Evolutionary conservation across 2,113 vertebrate genomes (phyloP).

Genomic region (Tautogolabrus adspersus): DNA sequence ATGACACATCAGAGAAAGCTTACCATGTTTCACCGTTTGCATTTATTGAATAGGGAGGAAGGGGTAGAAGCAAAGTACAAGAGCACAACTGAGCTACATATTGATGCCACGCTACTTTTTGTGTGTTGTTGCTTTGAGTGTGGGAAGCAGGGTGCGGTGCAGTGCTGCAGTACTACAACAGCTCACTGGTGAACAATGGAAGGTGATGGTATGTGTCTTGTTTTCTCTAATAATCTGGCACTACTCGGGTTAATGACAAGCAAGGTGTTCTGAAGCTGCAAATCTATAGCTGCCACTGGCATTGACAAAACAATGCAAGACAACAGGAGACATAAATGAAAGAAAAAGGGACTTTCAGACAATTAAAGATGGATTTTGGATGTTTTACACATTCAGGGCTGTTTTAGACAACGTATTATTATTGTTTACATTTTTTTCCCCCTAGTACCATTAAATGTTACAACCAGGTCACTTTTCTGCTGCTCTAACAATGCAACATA

Average conservation of each 20-base stretch:
- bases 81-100: conserved; percentile 68
- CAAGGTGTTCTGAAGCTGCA: conserved; percentile 27
- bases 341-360: not conserved
- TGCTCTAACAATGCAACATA: not conserved
- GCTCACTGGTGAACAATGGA: conserved; percentile 36
- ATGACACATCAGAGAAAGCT: conserved; percentile 13
- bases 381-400: not conserved
- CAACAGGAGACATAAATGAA: not conserved
- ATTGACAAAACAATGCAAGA: not conserved
- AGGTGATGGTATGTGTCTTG: conserved; percentile 8
- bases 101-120: conserved; percentile 42
- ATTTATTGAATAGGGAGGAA: conserved; percentile 68
- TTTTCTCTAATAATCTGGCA: conserved; percentile 1
- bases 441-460: too few species aligned
- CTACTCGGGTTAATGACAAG: conserved; percentile 8
- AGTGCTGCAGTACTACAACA: conserved; percentile 25
- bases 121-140: conserved; percentile 40
- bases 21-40: conserved; percentile 37
- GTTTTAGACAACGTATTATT: not conserved
- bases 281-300: conserved; percentile 71
- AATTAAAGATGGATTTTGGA: not conserved
- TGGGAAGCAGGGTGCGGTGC: not conserved
- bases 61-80: conserved; percentile 59
- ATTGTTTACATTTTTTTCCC: not conserved
- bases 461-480: conserved; percentile 19